phyloP scores from a whole-genome alignment of 2,888 invertebrate genomes.

The Ophioninae sp. region DNA sequence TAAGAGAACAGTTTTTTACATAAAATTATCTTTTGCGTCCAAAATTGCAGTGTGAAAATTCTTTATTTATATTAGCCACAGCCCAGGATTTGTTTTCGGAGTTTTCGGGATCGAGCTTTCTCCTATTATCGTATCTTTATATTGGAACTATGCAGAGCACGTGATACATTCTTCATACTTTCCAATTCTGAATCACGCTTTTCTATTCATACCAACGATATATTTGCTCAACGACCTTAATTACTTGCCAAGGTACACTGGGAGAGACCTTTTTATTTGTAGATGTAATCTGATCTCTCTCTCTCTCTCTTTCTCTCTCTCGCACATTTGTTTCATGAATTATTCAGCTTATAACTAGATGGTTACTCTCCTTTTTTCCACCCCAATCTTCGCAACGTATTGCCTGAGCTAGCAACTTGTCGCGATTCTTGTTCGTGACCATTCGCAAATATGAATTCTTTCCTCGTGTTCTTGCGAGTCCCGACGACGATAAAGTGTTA shows the following conservation, averaged over 20 bases:
- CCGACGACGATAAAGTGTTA: constrained; percentile 15
- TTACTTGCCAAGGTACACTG: constrained; percentile 66
- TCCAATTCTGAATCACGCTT: constrained; percentile 47
- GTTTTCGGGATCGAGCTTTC: constrained; percentile 60
- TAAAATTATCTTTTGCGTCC: neutral
- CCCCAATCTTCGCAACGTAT: constrained; percentile 57
- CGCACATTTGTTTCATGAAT: constrained; percentile 63
- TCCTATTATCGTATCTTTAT: constrained; percentile 53
- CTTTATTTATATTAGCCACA: constrained; percentile 39
- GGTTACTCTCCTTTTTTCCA: constrained; percentile 18
- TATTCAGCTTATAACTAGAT: constrained; percentile 60
- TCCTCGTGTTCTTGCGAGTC: neutral
- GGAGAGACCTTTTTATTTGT: constrained; percentile 57
- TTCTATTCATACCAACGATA: constrained; percentile 60
- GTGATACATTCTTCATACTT: constrained; percentile 35
- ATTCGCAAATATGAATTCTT: constrained; percentile 34
- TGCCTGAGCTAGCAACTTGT: constrained; percentile 40
- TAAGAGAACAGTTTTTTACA: neutral
- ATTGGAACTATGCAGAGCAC: constrained; percentile 38
- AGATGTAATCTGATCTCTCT: constrained; percentile 61
- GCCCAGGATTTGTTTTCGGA: constrained; percentile 74
- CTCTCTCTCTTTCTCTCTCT: constrained; percentile 72
- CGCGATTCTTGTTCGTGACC: constrained; percentile 33
- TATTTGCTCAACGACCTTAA: constrained; percentile 71
- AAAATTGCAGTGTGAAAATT: neutral